Evolutionary conservation across 2,797 vertebrate species (phyloP).

Genomic region (Poeciliopsis turneri): DNA sequence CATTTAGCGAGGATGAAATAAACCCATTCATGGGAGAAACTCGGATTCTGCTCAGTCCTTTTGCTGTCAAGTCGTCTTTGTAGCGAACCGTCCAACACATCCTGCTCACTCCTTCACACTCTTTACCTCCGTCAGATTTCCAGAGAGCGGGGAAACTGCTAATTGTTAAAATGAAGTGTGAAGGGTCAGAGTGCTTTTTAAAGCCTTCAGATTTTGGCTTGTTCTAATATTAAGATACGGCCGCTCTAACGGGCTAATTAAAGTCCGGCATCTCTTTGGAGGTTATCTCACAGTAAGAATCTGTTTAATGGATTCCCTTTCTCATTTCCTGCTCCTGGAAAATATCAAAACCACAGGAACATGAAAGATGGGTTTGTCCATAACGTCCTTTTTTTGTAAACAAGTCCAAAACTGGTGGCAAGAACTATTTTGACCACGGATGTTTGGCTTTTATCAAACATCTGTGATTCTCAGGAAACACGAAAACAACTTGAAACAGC

Average conservation of each 20-base stretch:
- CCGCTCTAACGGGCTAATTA: neutral
- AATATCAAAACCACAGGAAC: neutral
- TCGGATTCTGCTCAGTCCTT: neutral
- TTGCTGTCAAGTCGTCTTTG: neutral
- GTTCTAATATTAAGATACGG: neutral
- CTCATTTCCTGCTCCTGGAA: neutral
- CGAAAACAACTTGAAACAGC: constrained; percentile 6
- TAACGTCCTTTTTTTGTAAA: neutral
- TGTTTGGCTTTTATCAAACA: neutral
- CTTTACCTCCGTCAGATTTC: neutral
- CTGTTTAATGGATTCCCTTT: neutral
- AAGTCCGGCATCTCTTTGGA: neutral
- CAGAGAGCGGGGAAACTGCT: neutral
- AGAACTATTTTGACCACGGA: neutral
- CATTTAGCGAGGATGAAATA: neutral
- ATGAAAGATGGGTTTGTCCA: neutral
- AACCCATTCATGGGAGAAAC: neutral
- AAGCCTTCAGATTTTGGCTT: neutral
- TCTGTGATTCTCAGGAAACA: neutral
- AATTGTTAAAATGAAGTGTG: neutral
- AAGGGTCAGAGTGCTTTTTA: neutral
- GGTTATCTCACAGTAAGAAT: neutral
- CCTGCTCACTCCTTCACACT: neutral
- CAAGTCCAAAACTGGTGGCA: neutral
- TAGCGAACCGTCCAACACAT: neutral